Base-by-base conservation (phyloP, 2,113 vertebrate species). In the Tylochromis polylepis region DNA sequence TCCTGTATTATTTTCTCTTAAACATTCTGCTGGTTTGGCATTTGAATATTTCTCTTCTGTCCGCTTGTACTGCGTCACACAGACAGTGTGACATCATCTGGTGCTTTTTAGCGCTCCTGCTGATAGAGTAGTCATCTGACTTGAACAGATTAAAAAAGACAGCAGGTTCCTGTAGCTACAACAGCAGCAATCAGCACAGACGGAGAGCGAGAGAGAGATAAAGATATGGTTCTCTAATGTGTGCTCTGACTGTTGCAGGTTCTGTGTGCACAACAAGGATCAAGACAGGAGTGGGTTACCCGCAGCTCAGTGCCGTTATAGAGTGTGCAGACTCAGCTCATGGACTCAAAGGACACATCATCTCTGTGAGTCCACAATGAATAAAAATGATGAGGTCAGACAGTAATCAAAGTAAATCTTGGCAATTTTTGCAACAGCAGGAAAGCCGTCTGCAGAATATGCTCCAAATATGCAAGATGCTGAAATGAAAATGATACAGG, bases 281-380 rank as follows among this genome's bases (percentile, higher is more conserved):
- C 94, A 99, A 99, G 96, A 99, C 99, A 0, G 99, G 99, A 2
- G 99, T 99, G 91, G 99, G 99, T 58, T 99, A 99, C 94, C 99
- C 98, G 2, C 99, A 99, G 90, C 95, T 99, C 81, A 99, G 98
- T 14, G 98, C 99, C 1, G 99, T 99, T n/a, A 99, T 99, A 12
- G 99, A 99, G 92, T 99, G 98, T 75, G 97, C 98, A 0, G 99
- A 99, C 95, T 99, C 98, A 4, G 99, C 99, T 51, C 99, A 99
- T 0, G 99, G 99, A 82, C 96, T 99, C 79, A 99, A 99, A 95
- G 99, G 99, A 86, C 98, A 99, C 94, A 99, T 99, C 90, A 99
- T 99, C 94, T 99, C 99, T 5, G 99, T 99, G 92, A 97, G 98
- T 85, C 72, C 11, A 67, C 2, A 38, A 22, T 67, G 8, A 36